A percentile compares a stretch with the other conserved stretches of the same genome.
Conservation (phyloP, 2,113 vertebrate genomes). For the Brachypteracias leptosomus region DNA sequence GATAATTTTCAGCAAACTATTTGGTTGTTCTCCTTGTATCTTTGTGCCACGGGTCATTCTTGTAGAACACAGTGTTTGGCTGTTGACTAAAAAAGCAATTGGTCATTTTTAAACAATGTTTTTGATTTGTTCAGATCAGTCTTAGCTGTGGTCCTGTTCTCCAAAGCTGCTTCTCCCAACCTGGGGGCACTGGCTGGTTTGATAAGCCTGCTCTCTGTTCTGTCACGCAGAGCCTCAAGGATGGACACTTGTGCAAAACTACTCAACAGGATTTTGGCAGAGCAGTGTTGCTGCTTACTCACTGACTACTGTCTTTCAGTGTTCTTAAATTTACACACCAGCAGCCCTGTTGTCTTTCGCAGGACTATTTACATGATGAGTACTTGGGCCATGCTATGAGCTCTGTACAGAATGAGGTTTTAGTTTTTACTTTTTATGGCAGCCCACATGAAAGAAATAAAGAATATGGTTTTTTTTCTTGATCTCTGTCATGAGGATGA, state of each 20-base stretch:
- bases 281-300: neutral
- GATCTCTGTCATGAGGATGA: neutral
- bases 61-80: neutral
- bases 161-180: neutral
- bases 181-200: neutral
- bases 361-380: neutral
- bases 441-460: neutral
- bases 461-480: neutral
- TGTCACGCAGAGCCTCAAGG: neutral
- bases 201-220: neutral
- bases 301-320: neutral
- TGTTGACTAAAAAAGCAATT: neutral
- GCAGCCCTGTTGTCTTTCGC: neutral
- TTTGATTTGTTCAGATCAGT: neutral
- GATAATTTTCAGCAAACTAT: neutral
- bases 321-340: neutral
- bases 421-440: neutral
- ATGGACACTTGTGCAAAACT: neutral
- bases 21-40: rapidly evolving
- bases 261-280: neutral
- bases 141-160: neutral
- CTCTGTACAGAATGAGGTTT: neutral
- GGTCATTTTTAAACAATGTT: neutral
- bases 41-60: neutral
- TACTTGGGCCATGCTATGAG: neutral